These are phyloP conservation scores for Steatocranus sp. DNA, from an alignment of 2,797 vertebrate genomes.

Conservation along the genomic window DNA sequence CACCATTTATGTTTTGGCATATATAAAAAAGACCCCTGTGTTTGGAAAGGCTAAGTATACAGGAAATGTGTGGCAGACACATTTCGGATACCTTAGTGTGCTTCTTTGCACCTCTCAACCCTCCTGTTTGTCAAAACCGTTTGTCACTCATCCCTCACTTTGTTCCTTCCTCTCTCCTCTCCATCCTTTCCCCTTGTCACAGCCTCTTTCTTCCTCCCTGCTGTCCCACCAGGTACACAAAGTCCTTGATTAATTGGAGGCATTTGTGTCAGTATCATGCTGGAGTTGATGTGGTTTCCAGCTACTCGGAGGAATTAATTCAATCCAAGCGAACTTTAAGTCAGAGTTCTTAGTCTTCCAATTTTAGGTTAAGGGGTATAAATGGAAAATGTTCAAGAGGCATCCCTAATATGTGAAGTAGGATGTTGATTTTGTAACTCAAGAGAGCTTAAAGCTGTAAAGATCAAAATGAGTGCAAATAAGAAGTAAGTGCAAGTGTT, in stretches of 20 bases:
- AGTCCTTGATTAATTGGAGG: conserved; percentile 54
- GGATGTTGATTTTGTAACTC: not conserved
- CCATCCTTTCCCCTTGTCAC: not conserved
- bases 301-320: conserved; percentile 27
- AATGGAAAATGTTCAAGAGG: not conserved
- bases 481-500: not conserved
- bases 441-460: not conserved
- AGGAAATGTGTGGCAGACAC: conserved; percentile 28
- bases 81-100: conserved; percentile 31
- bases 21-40: conserved; percentile 30
- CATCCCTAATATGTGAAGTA: not conserved
- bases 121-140: not conserved
- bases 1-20: not conserved
- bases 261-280: conserved; percentile 48
- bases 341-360: conserved; percentile 6
- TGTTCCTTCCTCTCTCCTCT: not conserved
- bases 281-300: conserved; percentile 30
- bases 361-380: conserved; percentile 25
- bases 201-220: not conserved
- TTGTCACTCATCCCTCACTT: not conserved
- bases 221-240: conserved; percentile 43
- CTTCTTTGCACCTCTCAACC: conserved; percentile 10
- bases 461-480: not conserved
- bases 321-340: conserved; percentile 14
- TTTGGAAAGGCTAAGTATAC: conserved; percentile 46